A percentile compares a stretch with the other conserved stretches of the same genome.
Conservation (phyloP, 1,140 invertebrate genomes). For the Saccostrea glomerata region DNA sequence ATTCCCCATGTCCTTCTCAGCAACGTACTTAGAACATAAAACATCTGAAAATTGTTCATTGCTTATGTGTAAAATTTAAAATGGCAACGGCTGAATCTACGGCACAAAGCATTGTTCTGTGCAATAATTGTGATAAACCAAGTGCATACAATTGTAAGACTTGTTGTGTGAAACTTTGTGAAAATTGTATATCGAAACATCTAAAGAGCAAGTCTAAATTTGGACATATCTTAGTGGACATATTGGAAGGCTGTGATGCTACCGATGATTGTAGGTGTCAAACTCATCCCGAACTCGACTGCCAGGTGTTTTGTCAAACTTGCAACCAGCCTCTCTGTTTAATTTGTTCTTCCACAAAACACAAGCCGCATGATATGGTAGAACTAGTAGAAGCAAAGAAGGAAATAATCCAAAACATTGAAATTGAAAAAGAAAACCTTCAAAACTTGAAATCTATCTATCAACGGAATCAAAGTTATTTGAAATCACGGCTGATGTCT, state of each 20-base stretch:
- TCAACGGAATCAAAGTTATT: background rate
- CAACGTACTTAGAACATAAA: no score
- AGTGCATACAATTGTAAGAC: background rate
- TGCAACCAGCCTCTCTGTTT: background rate
- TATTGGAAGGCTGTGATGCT: background rate
- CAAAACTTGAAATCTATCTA: background rate
- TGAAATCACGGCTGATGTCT: background rate
- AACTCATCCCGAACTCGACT: background rate
- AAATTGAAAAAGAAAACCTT: background rate
- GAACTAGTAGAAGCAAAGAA: background rate
- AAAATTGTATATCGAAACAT: background rate
- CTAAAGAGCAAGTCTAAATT: background rate
- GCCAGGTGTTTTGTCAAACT: constrained; percentile 1
- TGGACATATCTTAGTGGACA: background rate
- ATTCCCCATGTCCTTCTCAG: no score
- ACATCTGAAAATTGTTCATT: no score
- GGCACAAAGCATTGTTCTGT: background rate
- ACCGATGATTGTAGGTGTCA: background rate
- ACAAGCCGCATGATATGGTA: constrained; percentile 17
- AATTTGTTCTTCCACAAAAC: constrained; percentile 13
- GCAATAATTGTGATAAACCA: background rate
- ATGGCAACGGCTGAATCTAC: background rate
- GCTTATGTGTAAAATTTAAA: no score
- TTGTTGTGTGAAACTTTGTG: background rate
- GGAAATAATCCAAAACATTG: background rate